Conservation (phyloP, 2,888 invertebrate genomes). For the Amphimallon solstitiale region DNA sequence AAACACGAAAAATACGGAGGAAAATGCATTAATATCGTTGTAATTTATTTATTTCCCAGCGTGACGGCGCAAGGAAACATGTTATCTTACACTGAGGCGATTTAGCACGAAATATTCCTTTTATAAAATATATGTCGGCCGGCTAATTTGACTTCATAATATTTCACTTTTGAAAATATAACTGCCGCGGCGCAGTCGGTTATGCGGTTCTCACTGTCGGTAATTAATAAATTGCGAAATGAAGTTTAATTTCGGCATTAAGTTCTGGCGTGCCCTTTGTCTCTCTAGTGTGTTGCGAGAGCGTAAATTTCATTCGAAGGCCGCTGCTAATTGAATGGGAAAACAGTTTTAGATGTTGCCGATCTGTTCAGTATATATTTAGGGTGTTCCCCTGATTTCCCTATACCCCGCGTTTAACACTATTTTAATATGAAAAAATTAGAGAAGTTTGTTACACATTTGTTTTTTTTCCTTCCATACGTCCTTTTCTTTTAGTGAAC, state of each 20-base stretch:
- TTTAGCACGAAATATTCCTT: conserved; percentile 40
- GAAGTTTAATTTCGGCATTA: conserved; percentile 38
- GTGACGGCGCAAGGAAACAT: conserved; percentile 38
- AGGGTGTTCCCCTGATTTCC: no score
- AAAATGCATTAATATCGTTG: conserved; percentile 38
- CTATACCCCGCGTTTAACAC: no score
- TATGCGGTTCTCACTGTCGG: conserved; percentile 22
- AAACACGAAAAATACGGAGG: conserved; percentile 34
- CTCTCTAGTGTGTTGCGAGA: conserved; percentile 9
- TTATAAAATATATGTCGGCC: conserved; percentile 38
- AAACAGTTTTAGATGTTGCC: conserved; percentile 18
- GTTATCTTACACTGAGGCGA: conserved; percentile 37
- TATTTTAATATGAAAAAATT: no score
- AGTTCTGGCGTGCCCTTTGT: conserved; percentile 23
- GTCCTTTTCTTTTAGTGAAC: no score
- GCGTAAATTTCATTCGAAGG: conserved; percentile 24
- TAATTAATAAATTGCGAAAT: conserved; percentile 37
- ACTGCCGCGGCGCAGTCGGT: conserved; percentile 23
- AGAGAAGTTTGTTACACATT: no score
- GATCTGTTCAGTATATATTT: no score
- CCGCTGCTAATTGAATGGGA: conserved; percentile 18
- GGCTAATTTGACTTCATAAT: conserved; percentile 41
- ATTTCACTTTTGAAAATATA: conserved; percentile 40
- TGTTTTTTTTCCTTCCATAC: no score
- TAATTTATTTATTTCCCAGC: conserved; percentile 40